Percentiles rank a stretch among this genome's conserved stretches.
These are phyloP conservation scores for Distichodus sexfasciatus DNA, from an alignment of 2,797 vertebrate species.

Conservation along the genomic window DNA sequence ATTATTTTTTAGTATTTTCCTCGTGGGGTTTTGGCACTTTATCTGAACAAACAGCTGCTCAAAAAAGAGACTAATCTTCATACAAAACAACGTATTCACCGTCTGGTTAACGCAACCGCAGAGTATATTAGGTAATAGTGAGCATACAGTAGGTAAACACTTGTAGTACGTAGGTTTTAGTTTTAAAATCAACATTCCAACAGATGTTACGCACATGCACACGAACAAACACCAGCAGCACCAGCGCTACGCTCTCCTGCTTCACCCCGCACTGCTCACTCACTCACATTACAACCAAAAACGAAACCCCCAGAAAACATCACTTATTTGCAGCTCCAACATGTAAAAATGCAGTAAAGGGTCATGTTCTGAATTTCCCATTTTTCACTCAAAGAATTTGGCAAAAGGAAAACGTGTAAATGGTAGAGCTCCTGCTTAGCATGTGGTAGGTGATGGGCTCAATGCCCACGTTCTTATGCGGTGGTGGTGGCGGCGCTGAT, in stretches of 20 bases:
- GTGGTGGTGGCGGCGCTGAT: no score
- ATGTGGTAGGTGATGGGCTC: no score
- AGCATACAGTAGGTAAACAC: constrained; percentile 93
- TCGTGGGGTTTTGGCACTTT: constrained; percentile 96
- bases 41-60: constrained; percentile 90
- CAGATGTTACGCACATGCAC: constrained; percentile 96
- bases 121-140: constrained; percentile 85
- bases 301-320: no score
- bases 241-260: constrained; percentile 70
- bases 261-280: constrained; percentile 30
- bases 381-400: no score
- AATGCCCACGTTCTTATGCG: no score
- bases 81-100: constrained; percentile 84
- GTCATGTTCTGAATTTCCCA: no score
- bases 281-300: constrained; percentile 4
- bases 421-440: no score
- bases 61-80: constrained; percentile 86
- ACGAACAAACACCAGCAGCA: constrained; percentile 82
- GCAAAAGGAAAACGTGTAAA: no score
- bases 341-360: no score
- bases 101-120: constrained; percentile 82
- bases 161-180: constrained; percentile 79
- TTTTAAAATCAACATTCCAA: constrained; percentile 93
- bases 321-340: no score
- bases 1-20: constrained; percentile 59